phyloP scores from a whole-genome alignment of 2,888 invertebrate genomes.

The Noctua janthe region DNA sequence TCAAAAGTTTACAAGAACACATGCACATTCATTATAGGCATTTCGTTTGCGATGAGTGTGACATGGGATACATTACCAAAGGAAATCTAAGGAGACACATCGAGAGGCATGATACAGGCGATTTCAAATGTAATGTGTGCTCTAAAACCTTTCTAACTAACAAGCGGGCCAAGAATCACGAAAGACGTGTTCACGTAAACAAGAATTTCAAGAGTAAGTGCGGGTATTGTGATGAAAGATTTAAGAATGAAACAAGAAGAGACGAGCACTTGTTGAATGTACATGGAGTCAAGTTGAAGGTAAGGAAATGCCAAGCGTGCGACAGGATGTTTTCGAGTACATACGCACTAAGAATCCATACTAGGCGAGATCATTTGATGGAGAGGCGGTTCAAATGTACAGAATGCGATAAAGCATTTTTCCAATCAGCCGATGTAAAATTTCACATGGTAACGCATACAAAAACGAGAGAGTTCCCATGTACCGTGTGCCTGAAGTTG shows the following conservation, averaged over 20 bases:
- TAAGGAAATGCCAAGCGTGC: constrained; percentile 67
- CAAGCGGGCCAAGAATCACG: constrained; percentile 76
- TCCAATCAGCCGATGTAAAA: constrained; percentile 71
- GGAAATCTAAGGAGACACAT: neutral
- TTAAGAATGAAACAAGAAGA: constrained; percentile 63
- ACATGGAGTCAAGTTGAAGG: constrained; percentile 61
- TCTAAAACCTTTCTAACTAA: constrained; percentile 79
- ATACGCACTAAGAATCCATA: constrained; percentile 83
- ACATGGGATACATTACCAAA: constrained; percentile 27
- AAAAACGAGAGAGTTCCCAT: constrained; percentile 75
- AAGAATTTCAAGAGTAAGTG: constrained; percentile 58
- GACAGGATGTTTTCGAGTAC: constrained; percentile 84
- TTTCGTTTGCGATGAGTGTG: constrained; percentile 26
- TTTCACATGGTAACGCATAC: constrained; percentile 74
- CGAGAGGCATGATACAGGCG: neutral
- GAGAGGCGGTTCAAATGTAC: constrained; percentile 63
- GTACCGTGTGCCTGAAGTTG: constrained; percentile 78
- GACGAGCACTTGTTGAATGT: constrained; percentile 63
- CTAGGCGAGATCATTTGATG: constrained; percentile 77
- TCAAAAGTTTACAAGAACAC: constrained; percentile 3
- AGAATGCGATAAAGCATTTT: constrained; percentile 56
- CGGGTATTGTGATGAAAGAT: constrained; percentile 68
- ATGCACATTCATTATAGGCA: constrained; percentile 32
- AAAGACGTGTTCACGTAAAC: constrained; percentile 63
- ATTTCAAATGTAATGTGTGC: constrained; percentile 69